Evolutionary conservation across 37 sponge, comb jelly and placozoan genomes (phyloP).

Genomic region (Trichoplax adhaerens): DNA sequence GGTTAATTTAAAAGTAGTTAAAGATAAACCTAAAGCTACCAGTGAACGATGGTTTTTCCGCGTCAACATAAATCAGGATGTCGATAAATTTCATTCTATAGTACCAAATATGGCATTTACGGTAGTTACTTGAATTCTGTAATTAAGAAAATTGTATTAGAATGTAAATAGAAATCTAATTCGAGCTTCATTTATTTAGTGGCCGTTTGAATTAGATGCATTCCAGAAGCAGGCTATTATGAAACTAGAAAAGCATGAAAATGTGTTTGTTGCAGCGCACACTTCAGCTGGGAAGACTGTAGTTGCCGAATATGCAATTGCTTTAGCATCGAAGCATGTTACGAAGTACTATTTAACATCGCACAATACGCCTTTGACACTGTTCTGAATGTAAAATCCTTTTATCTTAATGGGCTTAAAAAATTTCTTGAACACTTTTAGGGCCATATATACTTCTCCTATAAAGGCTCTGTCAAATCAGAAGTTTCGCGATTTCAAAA

Average conservation of each 20-base stretch:
- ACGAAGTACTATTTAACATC: constrained; percentile 38
- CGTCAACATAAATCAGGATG: constrained; percentile 20
- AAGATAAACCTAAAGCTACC: neutral
- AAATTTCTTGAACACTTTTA: constrained; percentile 6
- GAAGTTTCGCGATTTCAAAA: constrained; percentile 83
- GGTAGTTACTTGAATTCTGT: constrained; percentile 2
- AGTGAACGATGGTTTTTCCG: constrained; percentile 16
- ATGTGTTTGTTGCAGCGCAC: constrained; percentile 96
- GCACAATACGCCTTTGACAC: neutral
- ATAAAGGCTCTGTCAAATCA: constrained; percentile 96
- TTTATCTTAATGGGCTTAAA: neutral
- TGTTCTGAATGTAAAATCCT: neutral
- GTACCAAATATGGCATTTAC: constrained; percentile 39
- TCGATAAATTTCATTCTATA: constrained; percentile 32
- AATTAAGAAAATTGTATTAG: constrained; percentile 7
- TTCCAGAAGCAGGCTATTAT: constrained; percentile 95
- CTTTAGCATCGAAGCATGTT: constrained; percentile 53
- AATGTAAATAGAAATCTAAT: neutral
- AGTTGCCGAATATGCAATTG: constrained; percentile 95
- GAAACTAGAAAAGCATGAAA: constrained; percentile 61
- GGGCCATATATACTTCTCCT: constrained; percentile 89
- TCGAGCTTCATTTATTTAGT: constrained; percentile 23
- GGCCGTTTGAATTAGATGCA: constrained; percentile 65
- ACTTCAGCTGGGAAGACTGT: constrained; percentile 98
- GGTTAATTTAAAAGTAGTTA: neutral